A percentile compares a stretch with the other conserved stretches of the same genome.
Evolutionary conservation across 2,113 vertebrate species (phyloP).

Genomic region (Chamaetylas fuelleborni): DNA sequence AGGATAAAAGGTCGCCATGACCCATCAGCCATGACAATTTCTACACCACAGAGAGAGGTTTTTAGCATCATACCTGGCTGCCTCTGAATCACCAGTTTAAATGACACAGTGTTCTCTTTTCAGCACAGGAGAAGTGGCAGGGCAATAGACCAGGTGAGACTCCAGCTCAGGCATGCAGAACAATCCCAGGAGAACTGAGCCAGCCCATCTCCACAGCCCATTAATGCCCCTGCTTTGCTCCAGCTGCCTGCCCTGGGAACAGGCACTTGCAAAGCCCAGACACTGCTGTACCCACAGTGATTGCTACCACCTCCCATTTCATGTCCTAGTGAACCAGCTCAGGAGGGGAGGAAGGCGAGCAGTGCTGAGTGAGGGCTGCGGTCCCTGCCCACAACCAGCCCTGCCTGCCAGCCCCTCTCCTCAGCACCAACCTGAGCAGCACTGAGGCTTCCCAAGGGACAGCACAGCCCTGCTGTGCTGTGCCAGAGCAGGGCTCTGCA

Average conservation of each 20-base stretch:
- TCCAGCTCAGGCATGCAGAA: neutral
- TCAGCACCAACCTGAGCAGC: neutral
- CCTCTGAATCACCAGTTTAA: slow-evolving; percentile 37
- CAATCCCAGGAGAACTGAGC: neutral
- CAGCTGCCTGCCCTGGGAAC: neutral
- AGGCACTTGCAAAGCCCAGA: neutral
- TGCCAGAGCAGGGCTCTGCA: neutral
- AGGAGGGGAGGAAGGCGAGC: neutral
- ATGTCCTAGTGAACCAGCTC: neutral
- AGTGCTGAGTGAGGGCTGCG: neutral
- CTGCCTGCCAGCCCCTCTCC: neutral
- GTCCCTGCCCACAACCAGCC: rapidly evolving
- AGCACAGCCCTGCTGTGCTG: rapidly evolving
- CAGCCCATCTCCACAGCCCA: neutral
- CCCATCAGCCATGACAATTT: slow-evolving; percentile 36
- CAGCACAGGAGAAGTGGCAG: neutral
- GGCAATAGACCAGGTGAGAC: slow-evolving; percentile 7
- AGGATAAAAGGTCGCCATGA: slow-evolving; percentile 13
- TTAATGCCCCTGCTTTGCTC: neutral
- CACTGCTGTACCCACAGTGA: neutral
- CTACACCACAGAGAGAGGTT: slow-evolving; percentile 12
- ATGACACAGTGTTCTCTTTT: neutral
- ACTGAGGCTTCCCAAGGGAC: neutral
- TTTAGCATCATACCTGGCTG: slow-evolving; percentile 41
- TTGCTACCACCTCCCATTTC: neutral